A percentile compares a stretch with the other conserved stretches of the same genome.
phyloP scores from a whole-genome alignment of 2,113 vertebrate species.

The Pangasianodon gigas region DNA sequence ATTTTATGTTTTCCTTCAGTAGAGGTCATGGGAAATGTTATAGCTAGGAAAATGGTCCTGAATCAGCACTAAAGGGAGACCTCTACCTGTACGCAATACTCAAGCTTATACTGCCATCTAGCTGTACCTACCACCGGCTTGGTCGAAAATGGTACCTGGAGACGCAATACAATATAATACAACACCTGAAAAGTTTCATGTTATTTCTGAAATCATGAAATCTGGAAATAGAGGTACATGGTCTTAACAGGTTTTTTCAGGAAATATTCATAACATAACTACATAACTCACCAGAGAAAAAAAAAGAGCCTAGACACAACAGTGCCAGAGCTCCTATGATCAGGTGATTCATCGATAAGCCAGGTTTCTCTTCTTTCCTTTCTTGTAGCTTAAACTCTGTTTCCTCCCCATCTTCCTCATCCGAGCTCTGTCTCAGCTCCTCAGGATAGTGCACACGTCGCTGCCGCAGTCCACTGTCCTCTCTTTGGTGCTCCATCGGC shows the following conservation, averaged over 20 bases:
- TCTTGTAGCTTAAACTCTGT: conserved; percentile 66
- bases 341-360: conserved; percentile 76
- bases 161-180: conserved; percentile 61
- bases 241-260: not conserved
- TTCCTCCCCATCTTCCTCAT: conserved; percentile 75
- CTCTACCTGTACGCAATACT: conserved; percentile 36
- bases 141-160: conserved; percentile 68
- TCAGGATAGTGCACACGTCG: conserved; percentile 61
- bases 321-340: conserved; percentile 78
- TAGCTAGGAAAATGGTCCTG: not conserved
- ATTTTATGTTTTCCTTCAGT: conserved; percentile 7
- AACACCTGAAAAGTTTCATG: conserved; percentile 34
- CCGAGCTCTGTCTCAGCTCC: conserved; percentile 64
- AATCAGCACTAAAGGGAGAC: conserved; percentile 9
- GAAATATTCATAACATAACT: not conserved
- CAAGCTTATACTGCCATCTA: conserved; percentile 60
- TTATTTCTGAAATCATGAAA: conserved; percentile 6
- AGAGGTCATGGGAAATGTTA: conserved; percentile 40
- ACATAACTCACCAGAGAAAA: conserved; percentile 78
- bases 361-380: conserved; percentile 64
- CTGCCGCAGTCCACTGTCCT: conserved; percentile 66
- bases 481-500: conserved; percentile 39
- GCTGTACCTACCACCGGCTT: conserved; percentile 66
- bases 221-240: not conserved
- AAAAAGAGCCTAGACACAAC: conserved; percentile 81